Evolutionary conservation across 2,888 invertebrate species (phyloP), one percentile per base, ranked within the genome.

Genomic region (Eustalomyia histrio): DNA sequence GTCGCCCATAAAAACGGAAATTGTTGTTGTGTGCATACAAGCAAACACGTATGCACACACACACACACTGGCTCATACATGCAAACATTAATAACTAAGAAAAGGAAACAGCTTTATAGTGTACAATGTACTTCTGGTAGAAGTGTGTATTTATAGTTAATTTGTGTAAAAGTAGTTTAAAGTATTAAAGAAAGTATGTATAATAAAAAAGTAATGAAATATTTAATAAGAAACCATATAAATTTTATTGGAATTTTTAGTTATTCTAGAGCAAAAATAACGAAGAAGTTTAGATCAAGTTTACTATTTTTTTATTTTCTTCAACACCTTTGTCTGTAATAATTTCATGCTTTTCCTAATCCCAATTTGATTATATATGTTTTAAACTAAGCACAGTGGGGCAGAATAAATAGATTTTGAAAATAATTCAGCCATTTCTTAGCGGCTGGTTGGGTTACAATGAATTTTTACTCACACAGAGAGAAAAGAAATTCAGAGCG

Each of bases 201-300:
- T 47, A n/a, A 47, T 47, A 47, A 47, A 47, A 47, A 43, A n/a
- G n/a, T n/a, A n/a, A n/a, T n/a, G 43, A 47, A 47, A 47, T 47
- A 47, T 47, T 47, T 5, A n/a, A 47, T 3, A 47, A 47, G 43
- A 47, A 47, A 47, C 43, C 43, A 47, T n/a, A 16, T 47, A 47
- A 47, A 47, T 47, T 47, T 47, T 47, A 47, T 47, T 2, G n/a
- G n/a, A 47, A 16, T n/a, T 47, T 47, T 47, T 43, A 6, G 12
- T 35, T 35, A 6, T 35, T 39, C 12, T 39, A n/a, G 4, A n/a
- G n/a, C n/a, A 47, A n/a, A 47, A 47, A 47, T n/a, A 47, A 43
- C 8, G 2, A 9, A 43, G 43, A 43, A 14, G 2, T 14, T 2
- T 24, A 24, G n/a, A n/a, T n/a, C n/a, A 12, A 35, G 8, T 35